Evolutionary conservation across 2,113 vertebrate species (phyloP).

Genomic region (Xyliphius kryptos): DNA sequence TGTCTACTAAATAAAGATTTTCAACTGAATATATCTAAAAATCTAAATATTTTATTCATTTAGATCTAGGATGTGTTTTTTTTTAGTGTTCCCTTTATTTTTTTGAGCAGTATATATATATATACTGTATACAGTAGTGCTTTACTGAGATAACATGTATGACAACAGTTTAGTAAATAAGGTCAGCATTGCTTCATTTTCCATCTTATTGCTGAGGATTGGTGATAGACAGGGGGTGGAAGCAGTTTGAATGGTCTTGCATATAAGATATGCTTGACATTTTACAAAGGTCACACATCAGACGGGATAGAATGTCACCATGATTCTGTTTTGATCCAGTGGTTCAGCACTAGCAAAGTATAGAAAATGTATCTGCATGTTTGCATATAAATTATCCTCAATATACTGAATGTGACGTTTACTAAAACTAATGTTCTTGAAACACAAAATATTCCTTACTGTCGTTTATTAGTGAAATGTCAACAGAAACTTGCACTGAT

Average conservation of each 20-base stretch:
- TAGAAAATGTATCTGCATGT: background rate
- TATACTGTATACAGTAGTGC: no score
- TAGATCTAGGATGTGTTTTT: no score
- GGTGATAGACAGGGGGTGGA: conserved; percentile 22
- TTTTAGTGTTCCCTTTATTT: no score
- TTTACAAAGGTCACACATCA: conserved; percentile 42
- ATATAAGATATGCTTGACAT: conserved; percentile 31
- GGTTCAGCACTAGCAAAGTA: background rate
- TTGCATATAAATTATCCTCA: background rate
- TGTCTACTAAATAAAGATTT: no score
- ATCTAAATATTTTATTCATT: no score
- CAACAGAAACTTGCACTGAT: background rate
- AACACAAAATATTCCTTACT: background rate
- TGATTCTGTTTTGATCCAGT: conserved; percentile 1
- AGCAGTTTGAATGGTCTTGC: background rate
- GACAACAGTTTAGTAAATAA: background rate
- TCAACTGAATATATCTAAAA: no score
- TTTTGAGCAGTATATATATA: no score
- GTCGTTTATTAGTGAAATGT: background rate
- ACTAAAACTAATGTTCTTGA: no score
- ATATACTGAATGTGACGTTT: background rate
- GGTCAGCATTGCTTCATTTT: conserved; percentile 7
- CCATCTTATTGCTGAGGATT: background rate
- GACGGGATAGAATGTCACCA: conserved; percentile 8
- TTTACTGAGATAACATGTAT: no score